Percentiles rank a stretch among this genome's conserved stretches.
Evolutionary conservation across 2,888 invertebrate genomes (phyloP).

Genomic region (Hipparchia semele): DNA sequence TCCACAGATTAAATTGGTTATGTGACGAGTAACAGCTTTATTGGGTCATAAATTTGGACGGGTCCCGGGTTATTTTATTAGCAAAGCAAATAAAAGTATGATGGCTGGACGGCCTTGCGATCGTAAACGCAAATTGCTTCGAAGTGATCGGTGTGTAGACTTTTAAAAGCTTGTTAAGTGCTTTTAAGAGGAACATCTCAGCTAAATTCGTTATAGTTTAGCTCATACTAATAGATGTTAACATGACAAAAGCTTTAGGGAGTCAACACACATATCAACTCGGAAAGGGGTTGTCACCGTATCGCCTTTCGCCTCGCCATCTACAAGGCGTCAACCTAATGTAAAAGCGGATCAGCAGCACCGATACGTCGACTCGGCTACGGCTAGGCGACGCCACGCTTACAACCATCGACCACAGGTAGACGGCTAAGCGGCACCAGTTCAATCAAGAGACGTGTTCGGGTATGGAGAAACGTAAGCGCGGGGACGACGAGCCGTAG

Average conservation of each 20-base stretch:
- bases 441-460: no score
- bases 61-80: conserved; percentile 65
- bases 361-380: no score
- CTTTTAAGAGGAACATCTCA: conserved; percentile 20
- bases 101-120: conserved; percentile 46
- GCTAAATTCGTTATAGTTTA: conserved; percentile 1
- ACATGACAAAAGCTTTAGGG: not conserved
- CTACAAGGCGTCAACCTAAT: no score
- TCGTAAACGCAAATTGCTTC: conserved; percentile 61
- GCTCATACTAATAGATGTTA: conserved; percentile 1
- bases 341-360: no score
- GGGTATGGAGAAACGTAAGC: no score
- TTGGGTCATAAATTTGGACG: conserved; percentile 62
- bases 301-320: no score
- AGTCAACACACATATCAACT: no score
- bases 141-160: conserved; percentile 32
- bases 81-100: conserved; percentile 62
- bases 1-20: conserved; percentile 70
- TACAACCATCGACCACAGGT: no score
- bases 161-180: conserved; percentile 22
- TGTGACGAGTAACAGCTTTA: conserved; percentile 71
- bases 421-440: no score
- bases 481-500: no score
- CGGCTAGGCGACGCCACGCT: no score
- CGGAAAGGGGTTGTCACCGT: no score